These are phyloP conservation scores for Himalopsyche kuldschensis DNA, from an alignment of 2,888 invertebrate genomes.

Conservation along the genomic window DNA sequence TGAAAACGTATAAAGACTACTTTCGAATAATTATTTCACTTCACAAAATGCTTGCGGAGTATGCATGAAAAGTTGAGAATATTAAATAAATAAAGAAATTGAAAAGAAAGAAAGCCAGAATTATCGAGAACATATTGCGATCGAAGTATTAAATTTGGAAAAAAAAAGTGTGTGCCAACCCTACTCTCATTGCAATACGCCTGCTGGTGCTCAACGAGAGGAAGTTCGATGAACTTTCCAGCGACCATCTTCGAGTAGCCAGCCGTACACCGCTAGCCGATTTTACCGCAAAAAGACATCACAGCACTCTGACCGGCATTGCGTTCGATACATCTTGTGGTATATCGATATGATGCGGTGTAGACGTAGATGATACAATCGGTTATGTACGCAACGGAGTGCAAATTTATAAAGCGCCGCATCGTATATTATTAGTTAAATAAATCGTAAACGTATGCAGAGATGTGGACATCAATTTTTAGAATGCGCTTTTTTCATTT, in stretches of 20 bases:
- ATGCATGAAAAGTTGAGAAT: no score
- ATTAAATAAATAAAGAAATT: no score
- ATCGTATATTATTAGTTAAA: not conserved
- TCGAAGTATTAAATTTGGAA: no score
- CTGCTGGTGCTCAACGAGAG: not conserved
- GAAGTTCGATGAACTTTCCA: not conserved
- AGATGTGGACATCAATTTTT: not conserved
- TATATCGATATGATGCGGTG: not conserved
- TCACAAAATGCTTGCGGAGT: no score
- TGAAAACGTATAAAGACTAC: no score
- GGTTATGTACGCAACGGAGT: no score
- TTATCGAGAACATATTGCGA: no score
- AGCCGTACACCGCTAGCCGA: not conserved
- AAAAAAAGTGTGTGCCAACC: not conserved
- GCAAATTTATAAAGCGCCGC: no score
- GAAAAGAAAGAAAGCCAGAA: no score
- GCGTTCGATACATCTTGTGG: not conserved
- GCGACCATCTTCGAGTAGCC: not conserved
- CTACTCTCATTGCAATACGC: not conserved
- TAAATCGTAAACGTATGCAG: not conserved
- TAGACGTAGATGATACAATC: no score
- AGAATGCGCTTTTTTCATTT: no score
- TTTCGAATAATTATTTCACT: no score
- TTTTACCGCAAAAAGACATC: not conserved
- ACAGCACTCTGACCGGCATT: not conserved